A percentile compares a stretch with the other conserved stretches of the same genome.
Conservation (phyloP, 2,888 invertebrate species). For the Alsophila aescularia region DNA sequence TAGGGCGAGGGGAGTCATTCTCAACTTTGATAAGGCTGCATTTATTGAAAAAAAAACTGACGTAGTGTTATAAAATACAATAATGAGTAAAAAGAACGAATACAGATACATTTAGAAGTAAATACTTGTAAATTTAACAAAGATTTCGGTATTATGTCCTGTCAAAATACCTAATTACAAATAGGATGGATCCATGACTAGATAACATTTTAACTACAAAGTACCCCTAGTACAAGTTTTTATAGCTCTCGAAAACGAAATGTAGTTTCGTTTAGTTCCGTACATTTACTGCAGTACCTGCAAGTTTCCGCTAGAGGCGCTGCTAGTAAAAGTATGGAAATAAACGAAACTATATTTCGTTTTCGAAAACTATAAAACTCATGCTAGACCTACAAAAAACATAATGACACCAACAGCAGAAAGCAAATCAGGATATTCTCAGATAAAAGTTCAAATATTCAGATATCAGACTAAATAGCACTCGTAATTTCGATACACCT, state of each 20-base stretch:
- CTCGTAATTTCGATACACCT: slow-evolving; percentile 52
- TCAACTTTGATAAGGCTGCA: slow-evolving; percentile 16
- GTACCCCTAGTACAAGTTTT: no score
- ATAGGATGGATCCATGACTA: slow-evolving; percentile 68
- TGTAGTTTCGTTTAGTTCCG: no score
- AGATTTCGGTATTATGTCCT: slow-evolving; percentile 30
- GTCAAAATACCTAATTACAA: slow-evolving; percentile 53
- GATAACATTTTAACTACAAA: slow-evolving; percentile 45
- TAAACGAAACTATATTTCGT: no score
- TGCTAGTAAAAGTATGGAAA: no score
- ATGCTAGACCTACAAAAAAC: no score
- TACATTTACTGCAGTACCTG: no score
- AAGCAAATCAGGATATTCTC: slow-evolving; percentile 9
- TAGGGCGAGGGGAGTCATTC: slow-evolving; percentile 71
- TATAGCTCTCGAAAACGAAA: no score
- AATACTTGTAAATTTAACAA: slow-evolving; percentile 18
- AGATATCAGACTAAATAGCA: slow-evolving; percentile 52
- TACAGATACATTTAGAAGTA: neutral
- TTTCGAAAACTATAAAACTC: no score
- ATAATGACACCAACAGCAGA: neutral
- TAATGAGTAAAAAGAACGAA: neutral
- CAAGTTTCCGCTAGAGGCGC: no score
- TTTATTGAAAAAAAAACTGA: neutral
- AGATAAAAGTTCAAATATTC: slow-evolving; percentile 19
- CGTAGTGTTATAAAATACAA: neutral